Percentiles rank a stretch among this genome's conserved stretches.
Evolutionary conservation across 1,140 invertebrate genomes (phyloP).

Genomic region (Caenorhabditis latens): DNA sequence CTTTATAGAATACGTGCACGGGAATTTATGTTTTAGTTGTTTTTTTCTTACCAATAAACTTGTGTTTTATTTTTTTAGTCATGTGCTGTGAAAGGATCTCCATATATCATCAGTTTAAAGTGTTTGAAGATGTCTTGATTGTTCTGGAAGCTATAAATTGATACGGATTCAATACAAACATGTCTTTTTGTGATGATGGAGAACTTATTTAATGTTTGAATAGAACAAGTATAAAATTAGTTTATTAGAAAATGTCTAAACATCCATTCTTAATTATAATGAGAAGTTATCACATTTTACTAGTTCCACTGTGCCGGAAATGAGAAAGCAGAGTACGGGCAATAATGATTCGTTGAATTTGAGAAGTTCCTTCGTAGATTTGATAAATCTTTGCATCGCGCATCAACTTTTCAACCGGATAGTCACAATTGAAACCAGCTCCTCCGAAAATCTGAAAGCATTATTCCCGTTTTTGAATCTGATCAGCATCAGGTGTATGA

Average conservation of each 20-base stretch:
- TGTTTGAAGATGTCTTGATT: too few species aligned
- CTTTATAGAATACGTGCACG: neutral
- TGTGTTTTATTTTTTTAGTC: too few species aligned
- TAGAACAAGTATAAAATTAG: too few species aligned
- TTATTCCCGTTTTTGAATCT: neutral
- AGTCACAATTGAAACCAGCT: slow-evolving; percentile 92
- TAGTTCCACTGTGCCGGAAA: slow-evolving; percentile 32
- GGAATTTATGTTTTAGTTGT: neutral
- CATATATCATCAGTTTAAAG: too few species aligned
- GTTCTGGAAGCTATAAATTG: too few species aligned
- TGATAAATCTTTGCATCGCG: slow-evolving; percentile 98
- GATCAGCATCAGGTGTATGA: too few species aligned
- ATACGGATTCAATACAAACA: too few species aligned
- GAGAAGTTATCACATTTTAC: slow-evolving; percentile 14
- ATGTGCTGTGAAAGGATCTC: too few species aligned
- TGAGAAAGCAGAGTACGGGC: slow-evolving; percentile 82
- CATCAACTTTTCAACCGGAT: slow-evolving; percentile 98
- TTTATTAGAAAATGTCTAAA: too few species aligned
- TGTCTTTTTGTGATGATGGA: too few species aligned
- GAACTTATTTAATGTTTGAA: too few species aligned
- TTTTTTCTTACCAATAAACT: neutral
- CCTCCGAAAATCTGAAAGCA: slow-evolving; percentile 88
- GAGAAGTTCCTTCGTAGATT: slow-evolving; percentile 89
- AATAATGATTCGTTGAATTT: slow-evolving; percentile 96
- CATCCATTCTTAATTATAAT: too few species aligned